These are phyloP conservation scores for Drosophila prosaltans DNA, from an alignment of 1,140 invertebrate genomes.

Conservation along the genomic window DNA sequence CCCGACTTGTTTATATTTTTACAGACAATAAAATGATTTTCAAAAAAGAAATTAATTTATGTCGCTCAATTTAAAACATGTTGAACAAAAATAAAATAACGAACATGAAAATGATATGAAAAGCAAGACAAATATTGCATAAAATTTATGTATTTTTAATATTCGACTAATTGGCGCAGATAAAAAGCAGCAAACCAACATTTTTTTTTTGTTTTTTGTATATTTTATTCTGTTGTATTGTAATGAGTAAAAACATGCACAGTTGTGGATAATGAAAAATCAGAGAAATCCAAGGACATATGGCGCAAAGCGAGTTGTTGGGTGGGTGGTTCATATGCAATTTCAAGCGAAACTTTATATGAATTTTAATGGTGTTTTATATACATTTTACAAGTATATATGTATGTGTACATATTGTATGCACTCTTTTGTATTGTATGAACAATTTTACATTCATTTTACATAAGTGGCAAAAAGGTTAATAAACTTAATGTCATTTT, in stretches of 20 bases:
- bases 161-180: conserved; percentile 75
- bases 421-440: conserved; percentile 53
- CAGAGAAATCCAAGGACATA: conserved; percentile 31
- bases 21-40: not conserved
- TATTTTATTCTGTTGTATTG: conserved; percentile 1
- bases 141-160: conserved; percentile 78
- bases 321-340: conserved; percentile 4
- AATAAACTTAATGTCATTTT: conserved; percentile 72
- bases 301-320: not conserved
- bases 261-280: conserved; percentile 70
- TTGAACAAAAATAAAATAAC: conserved; percentile 20
- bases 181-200: conserved; percentile 49
- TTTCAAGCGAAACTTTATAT: conserved; percentile 38
- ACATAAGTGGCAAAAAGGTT: conserved; percentile 66
- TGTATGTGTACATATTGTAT: not conserved
- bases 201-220: conserved; percentile 33
- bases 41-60: conserved; percentile 35
- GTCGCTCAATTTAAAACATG: conserved; percentile 45
- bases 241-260: conserved; percentile 68
- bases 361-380: conserved; percentile 35
- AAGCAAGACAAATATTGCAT: conserved; percentile 48
- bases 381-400: not conserved
- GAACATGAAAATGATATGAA: conserved; percentile 24
- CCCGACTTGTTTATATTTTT: not conserved
- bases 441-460: conserved; percentile 54